Conservation (phyloP, 1,140 invertebrate genomes). For the Pseudomyrmex concolor region DNA sequence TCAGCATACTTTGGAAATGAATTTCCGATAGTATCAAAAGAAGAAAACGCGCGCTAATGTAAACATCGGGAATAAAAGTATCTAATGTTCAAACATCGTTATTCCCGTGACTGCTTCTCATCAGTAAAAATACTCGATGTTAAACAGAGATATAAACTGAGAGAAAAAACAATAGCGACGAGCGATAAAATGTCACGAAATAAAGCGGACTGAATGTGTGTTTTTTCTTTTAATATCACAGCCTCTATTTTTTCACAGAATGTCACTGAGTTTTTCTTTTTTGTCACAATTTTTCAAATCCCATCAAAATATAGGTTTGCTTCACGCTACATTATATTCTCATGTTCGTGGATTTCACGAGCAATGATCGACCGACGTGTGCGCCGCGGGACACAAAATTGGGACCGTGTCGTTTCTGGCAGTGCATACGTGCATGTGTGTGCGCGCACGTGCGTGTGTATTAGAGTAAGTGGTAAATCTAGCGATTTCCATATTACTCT, state of each 20-base stretch:
- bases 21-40: not conserved
- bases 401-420: slow-evolving; percentile 30
- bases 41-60: too few species aligned
- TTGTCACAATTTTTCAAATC: not conserved
- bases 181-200: slow-evolving; percentile 17
- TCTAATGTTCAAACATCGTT: not conserved
- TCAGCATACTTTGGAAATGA: not conserved
- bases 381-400: slow-evolving; percentile 33
- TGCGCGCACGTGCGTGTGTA: slow-evolving; percentile 1
- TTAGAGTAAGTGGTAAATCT: slow-evolving; percentile 51
- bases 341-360: slow-evolving; percentile 9
- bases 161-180: slow-evolving; percentile 4
- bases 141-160: not conserved
- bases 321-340: slow-evolving; percentile 1
- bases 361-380: slow-evolving; percentile 10
- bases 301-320: not conserved
- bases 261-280: not conserved
- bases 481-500: slow-evolving; percentile 57
- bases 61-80: not conserved
- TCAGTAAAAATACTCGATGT: slow-evolving; percentile 3
- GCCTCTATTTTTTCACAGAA: not conserved
- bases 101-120: not conserved
- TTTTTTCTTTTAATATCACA: not conserved
- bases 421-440: not conserved
- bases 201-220: not conserved